Evolutionary conservation across 2,797 vertebrate species (phyloP).

Genomic region (Notamacropus eugenii): DNA sequence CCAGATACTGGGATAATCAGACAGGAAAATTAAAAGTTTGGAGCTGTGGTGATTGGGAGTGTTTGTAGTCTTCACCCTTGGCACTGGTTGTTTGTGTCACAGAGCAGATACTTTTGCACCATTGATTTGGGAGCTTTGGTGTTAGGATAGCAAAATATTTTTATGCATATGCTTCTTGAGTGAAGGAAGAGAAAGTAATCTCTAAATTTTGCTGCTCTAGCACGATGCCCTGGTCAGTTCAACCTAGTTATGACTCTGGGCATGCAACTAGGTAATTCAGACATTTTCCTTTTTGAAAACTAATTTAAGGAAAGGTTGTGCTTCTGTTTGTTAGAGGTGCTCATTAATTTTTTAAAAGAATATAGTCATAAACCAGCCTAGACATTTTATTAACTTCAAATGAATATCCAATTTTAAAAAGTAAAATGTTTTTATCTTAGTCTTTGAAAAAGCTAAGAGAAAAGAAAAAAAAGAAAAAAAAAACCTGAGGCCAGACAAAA

Average conservation of each 20-base stretch:
- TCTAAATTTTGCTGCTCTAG: background rate
- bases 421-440: conserved; percentile 9
- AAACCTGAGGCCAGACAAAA: conserved; percentile 22
- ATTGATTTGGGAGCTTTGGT: background rate
- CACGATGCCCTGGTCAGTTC: background rate
- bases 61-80: background rate
- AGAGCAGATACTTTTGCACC: background rate
- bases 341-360: background rate
- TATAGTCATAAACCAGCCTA: background rate
- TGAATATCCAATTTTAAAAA: conserved; percentile 44
- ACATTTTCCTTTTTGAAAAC: background rate
- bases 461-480: background rate
- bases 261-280: background rate
- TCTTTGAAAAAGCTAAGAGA: background rate
- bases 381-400: conserved; percentile 21
- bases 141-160: background rate
- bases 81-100: background rate
- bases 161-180: background rate
- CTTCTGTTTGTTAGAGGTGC: background rate
- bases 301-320: conserved; percentile 34
- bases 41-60: background rate
- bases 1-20: background rate
- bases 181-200: background rate
- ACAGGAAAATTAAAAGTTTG: background rate
- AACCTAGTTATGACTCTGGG: background rate